Evolutionary conservation across 2,113 vertebrate genomes (phyloP), one percentile per base, ranked within the genome.

Genomic region (Parus major): DNA sequence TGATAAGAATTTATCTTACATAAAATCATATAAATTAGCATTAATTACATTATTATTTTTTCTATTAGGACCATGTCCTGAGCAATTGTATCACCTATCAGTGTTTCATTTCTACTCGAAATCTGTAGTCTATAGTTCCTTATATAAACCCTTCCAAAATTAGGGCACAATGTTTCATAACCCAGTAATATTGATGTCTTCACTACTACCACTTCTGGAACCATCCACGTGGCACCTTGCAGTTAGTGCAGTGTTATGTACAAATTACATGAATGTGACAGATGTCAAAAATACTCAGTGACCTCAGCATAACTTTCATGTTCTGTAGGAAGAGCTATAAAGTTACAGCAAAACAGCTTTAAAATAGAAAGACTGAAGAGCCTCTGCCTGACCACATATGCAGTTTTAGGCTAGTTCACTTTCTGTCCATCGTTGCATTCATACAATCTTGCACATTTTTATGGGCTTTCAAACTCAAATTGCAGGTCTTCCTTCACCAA

Each of bases 351-450:
- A 86, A 88, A 65, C 49, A 69, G 9, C 75, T 75, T 72, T 82
- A 69, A 93, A 96, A 87, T 27, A 84, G 77, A 70, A 93, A 63
- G 52, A 73, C 36, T 71, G n/a, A 78, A 83, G 50, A 91, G 49
- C 25, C 35, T 78, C 83, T 64, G 69, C 75, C 50, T 52, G 71
- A 94, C 66, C 89, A 53, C 25, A 41, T 16, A 78, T 9, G 36
- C 52, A 82, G 41, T 15, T 79, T 29, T 66, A 41, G 60, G 36
- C 41, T 56, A 65, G 28, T 16, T 81, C 16, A 9, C 21, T n/a
- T 84, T 72, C 65, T 76, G 46, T 47, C 77, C 72, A 66, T 46
- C 86, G 80, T 41, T 83, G 82, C 31, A 73, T 47, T 91, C 53
- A 69, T n/a, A 81, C 28, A 21, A 52, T 53, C 41, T 25, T 42